phyloP scores from a whole-genome alignment of 2,888 invertebrate genomes.

The Tinea trinotella region DNA sequence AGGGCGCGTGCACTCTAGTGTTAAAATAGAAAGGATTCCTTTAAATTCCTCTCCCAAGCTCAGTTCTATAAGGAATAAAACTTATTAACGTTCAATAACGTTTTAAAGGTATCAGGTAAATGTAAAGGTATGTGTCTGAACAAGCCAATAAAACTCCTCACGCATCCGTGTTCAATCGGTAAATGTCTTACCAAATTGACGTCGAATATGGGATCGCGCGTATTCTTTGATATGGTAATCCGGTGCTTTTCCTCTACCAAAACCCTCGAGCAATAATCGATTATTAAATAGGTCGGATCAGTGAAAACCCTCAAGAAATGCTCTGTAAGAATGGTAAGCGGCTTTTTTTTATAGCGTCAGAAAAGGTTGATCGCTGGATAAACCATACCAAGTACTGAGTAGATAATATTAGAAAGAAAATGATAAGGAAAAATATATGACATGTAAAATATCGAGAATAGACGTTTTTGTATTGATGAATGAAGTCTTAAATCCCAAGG shows the following conservation, averaged over 20 bases:
- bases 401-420: conserved; percentile 9
- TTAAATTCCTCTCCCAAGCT: too few species aligned
- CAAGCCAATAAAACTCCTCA: conserved; percentile 1
- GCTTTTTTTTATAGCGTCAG: conserved; percentile 39
- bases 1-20: too few species aligned
- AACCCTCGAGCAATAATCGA: conserved; percentile 47
- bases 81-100: too few species aligned
- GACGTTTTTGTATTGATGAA: conserved; percentile 9
- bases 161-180: conserved; percentile 27
- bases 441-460: conserved; percentile 15
- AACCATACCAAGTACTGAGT: conserved; percentile 6
- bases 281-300: conserved; percentile 61
- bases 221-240: conserved; percentile 69
- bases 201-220: conserved; percentile 52
- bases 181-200: conserved; percentile 59
- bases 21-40: too few species aligned
- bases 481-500: background rate
- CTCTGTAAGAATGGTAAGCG: conserved; percentile 43
- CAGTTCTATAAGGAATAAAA: too few species aligned
- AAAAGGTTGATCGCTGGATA: conserved; percentile 33
- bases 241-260: conserved; percentile 21
- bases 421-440: conserved; percentile 9
- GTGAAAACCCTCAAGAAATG: conserved; percentile 37
- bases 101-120: too few species aligned
- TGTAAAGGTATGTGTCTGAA: too few species aligned